A percentile compares a stretch with the other conserved stretches of the same genome.
These are phyloP conservation scores for Dynastes maya DNA, from an alignment of 2,888 invertebrate genomes.

Conservation along the genomic window DNA sequence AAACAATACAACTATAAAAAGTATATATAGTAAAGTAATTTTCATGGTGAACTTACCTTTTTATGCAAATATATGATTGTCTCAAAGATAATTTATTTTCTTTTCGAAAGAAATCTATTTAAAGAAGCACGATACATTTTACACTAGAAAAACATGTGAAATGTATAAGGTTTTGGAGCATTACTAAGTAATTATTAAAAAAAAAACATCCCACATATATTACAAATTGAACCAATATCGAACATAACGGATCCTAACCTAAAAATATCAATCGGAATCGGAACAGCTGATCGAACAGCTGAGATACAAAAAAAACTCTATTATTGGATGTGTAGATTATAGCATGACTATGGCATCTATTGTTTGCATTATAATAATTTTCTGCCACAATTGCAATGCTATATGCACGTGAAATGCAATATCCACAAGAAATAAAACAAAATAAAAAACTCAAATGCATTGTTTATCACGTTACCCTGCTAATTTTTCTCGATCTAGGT, in stretches of 20 bases:
- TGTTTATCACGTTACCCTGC: constrained; percentile 30
- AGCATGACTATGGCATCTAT: too few relatives aligned
- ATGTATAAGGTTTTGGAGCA: too few relatives aligned
- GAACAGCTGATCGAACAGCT: constrained; percentile 19
- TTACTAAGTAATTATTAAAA: too few relatives aligned
- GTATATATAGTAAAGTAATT: too few relatives aligned
- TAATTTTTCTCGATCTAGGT: constrained; percentile 34
- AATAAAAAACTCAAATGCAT: not conserved
- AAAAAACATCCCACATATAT: too few relatives aligned
- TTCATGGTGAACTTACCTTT: too few relatives aligned
- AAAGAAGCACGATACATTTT: not conserved
- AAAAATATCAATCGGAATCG: not conserved
- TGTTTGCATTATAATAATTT: too few relatives aligned
- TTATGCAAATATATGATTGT: too few relatives aligned
- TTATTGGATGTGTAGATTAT: not conserved
- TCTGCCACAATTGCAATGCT: too few relatives aligned
- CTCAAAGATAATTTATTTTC: too few relatives aligned
- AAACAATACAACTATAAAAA: too few relatives aligned
- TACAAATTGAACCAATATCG: not conserved
- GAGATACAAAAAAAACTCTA: not conserved
- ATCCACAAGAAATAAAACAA: not conserved
- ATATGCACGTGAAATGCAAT: not conserved
- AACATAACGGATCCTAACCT: not conserved
- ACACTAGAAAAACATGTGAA: too few relatives aligned
- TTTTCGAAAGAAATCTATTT: not conserved